Evolutionary conservation across 2,797 vertebrate genomes (phyloP).

Genomic region (Linurgus olivaceus): DNA sequence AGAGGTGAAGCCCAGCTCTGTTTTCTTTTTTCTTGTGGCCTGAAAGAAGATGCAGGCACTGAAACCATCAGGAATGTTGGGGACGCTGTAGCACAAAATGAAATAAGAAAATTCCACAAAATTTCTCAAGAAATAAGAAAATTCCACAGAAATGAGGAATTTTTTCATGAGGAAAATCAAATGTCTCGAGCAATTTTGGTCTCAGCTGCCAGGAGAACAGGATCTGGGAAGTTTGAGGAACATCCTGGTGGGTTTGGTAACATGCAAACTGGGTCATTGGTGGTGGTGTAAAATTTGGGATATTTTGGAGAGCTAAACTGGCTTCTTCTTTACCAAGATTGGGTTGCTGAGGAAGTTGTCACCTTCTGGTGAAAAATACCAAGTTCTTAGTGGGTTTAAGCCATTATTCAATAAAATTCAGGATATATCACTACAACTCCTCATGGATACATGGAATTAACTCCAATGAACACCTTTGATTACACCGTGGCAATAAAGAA

Average conservation of each 20-base stretch:
- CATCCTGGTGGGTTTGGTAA: not conserved
- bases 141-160: not conserved
- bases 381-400: not conserved
- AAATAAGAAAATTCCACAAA: not conserved
- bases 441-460: not conserved
- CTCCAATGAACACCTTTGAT: not conserved
- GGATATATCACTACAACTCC: not conserved
- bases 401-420: not conserved
- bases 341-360: not conserved
- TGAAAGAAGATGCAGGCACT: not conserved
- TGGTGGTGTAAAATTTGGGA: not conserved
- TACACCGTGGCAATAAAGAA: not conserved
- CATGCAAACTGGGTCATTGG: not conserved
- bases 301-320: not conserved
- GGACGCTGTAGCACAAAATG: not conserved
- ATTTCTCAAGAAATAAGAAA: not conserved
- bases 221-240: not conserved
- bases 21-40: not conserved
- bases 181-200: not conserved
- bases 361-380: not conserved
- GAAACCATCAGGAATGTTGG: not conserved
- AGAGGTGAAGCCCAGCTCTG: not conserved
- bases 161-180: slow-evolving; percentile 9
- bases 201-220: not conserved
- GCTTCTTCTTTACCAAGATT: not conserved